These are phyloP conservation scores for Lagopus muta DNA, from an alignment of 2,113 vertebrate genomes.

Conservation along the genomic window DNA sequence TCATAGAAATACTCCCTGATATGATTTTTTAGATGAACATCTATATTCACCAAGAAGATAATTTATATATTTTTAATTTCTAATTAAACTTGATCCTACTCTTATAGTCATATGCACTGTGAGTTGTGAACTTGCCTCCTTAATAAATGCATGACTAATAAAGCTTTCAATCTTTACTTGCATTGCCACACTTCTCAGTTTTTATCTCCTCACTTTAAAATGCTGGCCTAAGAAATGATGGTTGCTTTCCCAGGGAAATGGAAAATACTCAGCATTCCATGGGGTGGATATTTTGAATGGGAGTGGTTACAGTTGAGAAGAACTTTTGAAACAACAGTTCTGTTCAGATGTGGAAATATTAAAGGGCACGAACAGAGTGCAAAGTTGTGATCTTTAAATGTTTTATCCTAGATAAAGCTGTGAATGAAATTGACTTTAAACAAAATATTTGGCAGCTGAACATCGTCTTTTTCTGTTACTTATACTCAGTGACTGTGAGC, in stretches of 20 bases:
- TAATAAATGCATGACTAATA: constrained; percentile 6
- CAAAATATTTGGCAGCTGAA: background rate
- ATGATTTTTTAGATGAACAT: background rate
- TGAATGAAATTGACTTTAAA: background rate
- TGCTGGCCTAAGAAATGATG: background rate
- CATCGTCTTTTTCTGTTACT: background rate
- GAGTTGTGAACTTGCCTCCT: background rate
- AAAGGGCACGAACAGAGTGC: constrained; percentile 15
- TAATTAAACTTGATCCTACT: background rate
- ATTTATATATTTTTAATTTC: background rate
- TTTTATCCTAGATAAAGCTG: background rate
- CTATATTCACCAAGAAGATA: background rate
- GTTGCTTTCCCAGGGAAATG: constrained; percentile 28
- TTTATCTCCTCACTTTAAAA: constrained; percentile 42
- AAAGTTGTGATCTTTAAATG: constrained; percentile 9
- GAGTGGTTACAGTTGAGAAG: background rate
- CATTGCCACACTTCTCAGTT: background rate
- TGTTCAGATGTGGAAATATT: background rate
- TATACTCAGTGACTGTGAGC: background rate
- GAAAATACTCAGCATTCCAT: background rate
- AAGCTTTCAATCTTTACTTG: constrained; percentile 40
- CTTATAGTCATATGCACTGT: background rate
- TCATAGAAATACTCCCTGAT: background rate
- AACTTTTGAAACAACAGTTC: background rate
- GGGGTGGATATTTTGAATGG: background rate